Percentiles rank a stretch among this genome's conserved stretches.
Conservation (phyloP, 2,888 invertebrate genomes). For the Entomobrya proxima region DNA sequence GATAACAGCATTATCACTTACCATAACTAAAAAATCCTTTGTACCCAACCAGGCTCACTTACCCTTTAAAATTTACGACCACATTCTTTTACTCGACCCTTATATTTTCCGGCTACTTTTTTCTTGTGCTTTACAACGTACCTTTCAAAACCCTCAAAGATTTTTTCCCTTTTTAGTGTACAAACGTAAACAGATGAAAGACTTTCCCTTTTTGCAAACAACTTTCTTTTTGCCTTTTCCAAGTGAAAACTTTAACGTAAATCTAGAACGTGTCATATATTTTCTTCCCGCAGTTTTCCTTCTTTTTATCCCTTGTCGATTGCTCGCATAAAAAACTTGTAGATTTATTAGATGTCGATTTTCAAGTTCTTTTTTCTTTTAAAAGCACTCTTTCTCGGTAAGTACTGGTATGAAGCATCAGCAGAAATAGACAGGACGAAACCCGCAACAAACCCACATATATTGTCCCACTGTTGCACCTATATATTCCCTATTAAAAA, state of each 20-base stretch:
- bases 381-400: neutral
- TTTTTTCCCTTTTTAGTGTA: neutral
- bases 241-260: neutral
- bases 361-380: constrained; percentile 32
- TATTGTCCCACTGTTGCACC: neutral
- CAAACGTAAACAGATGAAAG: neutral
- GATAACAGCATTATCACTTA: neutral
- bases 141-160: neutral
- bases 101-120: neutral
- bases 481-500: neutral
- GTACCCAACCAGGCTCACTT: neutral
- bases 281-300: neutral
- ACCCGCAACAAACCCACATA: neutral
- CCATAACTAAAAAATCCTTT: neutral
- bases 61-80: neutral
- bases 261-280: constrained; percentile 26
- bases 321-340: constrained; percentile 19
- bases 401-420: neutral
- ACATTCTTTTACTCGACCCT: neutral
- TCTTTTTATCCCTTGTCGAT: constrained; percentile 46
- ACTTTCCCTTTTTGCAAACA: neutral
- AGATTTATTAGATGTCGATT: constrained; percentile 57
- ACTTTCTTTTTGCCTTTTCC: neutral
- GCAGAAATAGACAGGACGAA: constrained; percentile 27
- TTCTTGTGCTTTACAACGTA: neutral